Base-by-base conservation (phyloP, 2,888 invertebrate species). In the Dolomedes plantarius region DNA sequence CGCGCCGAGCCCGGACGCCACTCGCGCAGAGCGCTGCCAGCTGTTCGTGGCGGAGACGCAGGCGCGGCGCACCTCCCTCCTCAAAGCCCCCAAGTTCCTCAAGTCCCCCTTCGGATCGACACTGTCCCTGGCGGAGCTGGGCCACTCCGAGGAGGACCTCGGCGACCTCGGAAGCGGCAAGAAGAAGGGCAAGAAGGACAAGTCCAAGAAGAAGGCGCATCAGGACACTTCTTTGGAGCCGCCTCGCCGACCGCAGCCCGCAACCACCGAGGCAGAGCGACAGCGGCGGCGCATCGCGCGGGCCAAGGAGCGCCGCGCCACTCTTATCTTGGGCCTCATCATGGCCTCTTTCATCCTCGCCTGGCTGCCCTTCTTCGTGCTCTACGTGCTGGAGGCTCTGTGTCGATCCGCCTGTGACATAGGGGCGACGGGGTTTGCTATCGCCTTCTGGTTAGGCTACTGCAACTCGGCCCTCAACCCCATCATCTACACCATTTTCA, bases 311-410 rank as follows among this genome's bases (percentile, higher is more conserved):
- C 96, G 99, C 90, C 93, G 99, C 67, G 99, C 99, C 1, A 99
- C 98, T 0, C 93, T 99, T 29, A 98, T 99, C 89, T 93, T 99
- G 89, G 99, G 99, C 50, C 94, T 99, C 87, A 98, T 99, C 89
- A 98, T 99, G 97, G 98, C 98, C 88, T 97, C 98, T 89, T 99
- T 99, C 91, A 98, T 99, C 90, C 95, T 98, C 83, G 98, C 98
- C 91, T 98, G 99, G 99, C 93, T 99, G 90, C 99, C 99, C 0
- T 99, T 99, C 92, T 99, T 99, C 94, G 95, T 96, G 91, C 93
- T 97, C 88, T 97, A 97, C 91, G 96, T 97, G 90, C 92, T 97
- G 78, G 95, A 95, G 91, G 96, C 97, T 9, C 94, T 96, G 81
- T 96, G 96, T 90, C n/a, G n/a, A n/a, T 93, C 94, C 77, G 32